A percentile compares a stretch with the other conserved stretches of the same genome.
phyloP scores from a whole-genome alignment of 1,140 invertebrate genomes.

The Drosophila lowei region DNA sequence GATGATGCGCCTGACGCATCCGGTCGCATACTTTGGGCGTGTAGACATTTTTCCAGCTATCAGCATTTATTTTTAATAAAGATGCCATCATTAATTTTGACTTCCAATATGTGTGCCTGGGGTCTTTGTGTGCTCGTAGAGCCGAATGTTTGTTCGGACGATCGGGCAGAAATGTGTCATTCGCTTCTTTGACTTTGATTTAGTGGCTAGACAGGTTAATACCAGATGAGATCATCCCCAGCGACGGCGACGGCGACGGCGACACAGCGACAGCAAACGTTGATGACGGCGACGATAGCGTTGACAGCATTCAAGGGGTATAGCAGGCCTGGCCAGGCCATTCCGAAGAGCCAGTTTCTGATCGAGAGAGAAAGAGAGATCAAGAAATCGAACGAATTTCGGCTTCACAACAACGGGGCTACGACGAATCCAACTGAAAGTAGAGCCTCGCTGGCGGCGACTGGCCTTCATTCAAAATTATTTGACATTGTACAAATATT shows the following conservation, averaged over 20 bases:
- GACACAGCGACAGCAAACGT: slow-evolving; percentile 25
- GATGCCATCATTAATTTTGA: slow-evolving; percentile 63
- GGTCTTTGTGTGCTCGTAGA: slow-evolving; percentile 6
- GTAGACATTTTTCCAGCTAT: slow-evolving; percentile 69
- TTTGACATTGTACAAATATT: slow-evolving; percentile 71
- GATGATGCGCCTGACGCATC: slow-evolving; percentile 54
- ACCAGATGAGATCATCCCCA: slow-evolving; percentile 75
- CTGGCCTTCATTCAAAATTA: slow-evolving; percentile 55
- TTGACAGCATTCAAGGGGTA: slow-evolving; percentile 39
- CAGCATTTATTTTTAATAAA: slow-evolving; percentile 80
- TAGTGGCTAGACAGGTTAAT: slow-evolving; percentile 81
- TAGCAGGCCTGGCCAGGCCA: neutral
- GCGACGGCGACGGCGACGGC: slow-evolving; percentile 18
- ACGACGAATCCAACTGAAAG: no score
- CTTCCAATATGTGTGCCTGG: slow-evolving; percentile 11
- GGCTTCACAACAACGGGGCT: slow-evolving; percentile 15
- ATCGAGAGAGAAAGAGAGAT: neutral
- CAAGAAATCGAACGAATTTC: slow-evolving; percentile 52
- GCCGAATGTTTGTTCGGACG: slow-evolving; percentile 38
- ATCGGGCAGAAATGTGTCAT: slow-evolving; percentile 71
- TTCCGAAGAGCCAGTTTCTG: slow-evolving; percentile 25
- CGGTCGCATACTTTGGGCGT: slow-evolving; percentile 62
- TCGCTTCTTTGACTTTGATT: slow-evolving; percentile 78
- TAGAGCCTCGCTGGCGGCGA: slow-evolving; percentile 9
- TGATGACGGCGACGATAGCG: slow-evolving; percentile 36